Percentiles rank a stretch among this genome's conserved stretches.
phyloP scores from a whole-genome alignment of 2,797 vertebrate genomes.

The Falco columbarius region DNA sequence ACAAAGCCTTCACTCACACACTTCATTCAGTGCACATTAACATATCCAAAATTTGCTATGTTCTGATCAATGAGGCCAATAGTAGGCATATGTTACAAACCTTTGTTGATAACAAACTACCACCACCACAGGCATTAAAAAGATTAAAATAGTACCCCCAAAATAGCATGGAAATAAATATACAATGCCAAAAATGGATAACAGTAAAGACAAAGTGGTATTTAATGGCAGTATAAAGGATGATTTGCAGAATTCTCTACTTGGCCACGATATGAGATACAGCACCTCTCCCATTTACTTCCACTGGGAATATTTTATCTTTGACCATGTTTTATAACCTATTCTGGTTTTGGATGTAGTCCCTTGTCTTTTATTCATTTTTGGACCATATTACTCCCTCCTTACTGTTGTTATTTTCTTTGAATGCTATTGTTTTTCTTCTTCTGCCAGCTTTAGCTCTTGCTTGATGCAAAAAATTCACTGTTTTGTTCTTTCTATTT shows the following conservation, averaged over 20 bases:
- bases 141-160: neutral
- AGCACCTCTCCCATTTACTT: neutral
- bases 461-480: conserved; percentile 9
- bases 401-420: neutral
- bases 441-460: conserved; percentile 26
- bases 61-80: neutral
- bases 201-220: neutral
- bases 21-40: neutral
- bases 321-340: conserved; percentile 16
- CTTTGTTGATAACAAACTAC: neutral
- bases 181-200: neutral
- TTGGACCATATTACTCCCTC: neutral
- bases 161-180: neutral
- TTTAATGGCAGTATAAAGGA: neutral
- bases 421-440: neutral
- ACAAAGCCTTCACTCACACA: neutral
- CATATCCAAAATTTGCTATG: neutral
- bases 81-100: neutral
- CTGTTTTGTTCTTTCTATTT: conserved; percentile 1
- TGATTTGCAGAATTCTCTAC: neutral
- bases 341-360: conserved; percentile 6
- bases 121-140: neutral
- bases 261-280: neutral
- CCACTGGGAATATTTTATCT: conserved; percentile 43
- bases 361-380: conserved; percentile 40